These are phyloP conservation scores for Corvus moneduloides DNA, from an alignment of 2,113 vertebrate species.

Conservation along the genomic window DNA sequence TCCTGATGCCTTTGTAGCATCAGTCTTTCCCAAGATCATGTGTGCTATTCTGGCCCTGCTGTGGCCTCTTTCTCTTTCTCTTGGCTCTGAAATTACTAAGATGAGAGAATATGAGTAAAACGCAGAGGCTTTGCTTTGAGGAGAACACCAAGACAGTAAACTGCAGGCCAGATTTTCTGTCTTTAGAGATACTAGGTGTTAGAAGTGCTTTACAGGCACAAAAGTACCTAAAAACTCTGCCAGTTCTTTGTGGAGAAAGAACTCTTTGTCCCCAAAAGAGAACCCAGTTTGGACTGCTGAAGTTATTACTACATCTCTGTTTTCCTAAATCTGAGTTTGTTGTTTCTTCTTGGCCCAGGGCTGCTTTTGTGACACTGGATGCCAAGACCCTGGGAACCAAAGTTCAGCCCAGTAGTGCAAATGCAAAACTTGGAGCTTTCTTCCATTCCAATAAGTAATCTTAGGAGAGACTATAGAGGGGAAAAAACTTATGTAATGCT, in stretches of 20 bases:
- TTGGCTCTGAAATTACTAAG: background rate
- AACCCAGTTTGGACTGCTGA: background rate
- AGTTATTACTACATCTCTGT: background rate
- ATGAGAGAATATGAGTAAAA: background rate
- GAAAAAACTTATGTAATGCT: background rate
- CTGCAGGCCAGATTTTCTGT: background rate
- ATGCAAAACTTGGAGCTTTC: background rate
- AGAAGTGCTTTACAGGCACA: background rate
- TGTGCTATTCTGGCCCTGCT: background rate
- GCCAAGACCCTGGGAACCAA: constrained; percentile 36
- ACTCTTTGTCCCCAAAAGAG: background rate
- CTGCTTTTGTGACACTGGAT: background rate
- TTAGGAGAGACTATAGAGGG: background rate
- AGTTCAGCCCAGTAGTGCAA: constrained; percentile 19
- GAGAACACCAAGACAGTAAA: background rate
- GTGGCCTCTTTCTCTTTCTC: background rate
- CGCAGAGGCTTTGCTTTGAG: background rate
- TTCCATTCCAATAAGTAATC: constrained; percentile 38
- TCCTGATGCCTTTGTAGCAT: background rate
- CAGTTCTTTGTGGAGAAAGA: background rate
- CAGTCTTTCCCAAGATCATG: background rate
- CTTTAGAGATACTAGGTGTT: background rate
- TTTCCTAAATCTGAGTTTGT: constrained; percentile 23
- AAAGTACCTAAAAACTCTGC: background rate
- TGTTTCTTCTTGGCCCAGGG: constrained; percentile 2